A percentile compares a stretch with the other conserved stretches of the same genome.
Evolutionary conservation across 2,797 vertebrate species (phyloP).

Genomic region (Leucoraja ocellata): DNA sequence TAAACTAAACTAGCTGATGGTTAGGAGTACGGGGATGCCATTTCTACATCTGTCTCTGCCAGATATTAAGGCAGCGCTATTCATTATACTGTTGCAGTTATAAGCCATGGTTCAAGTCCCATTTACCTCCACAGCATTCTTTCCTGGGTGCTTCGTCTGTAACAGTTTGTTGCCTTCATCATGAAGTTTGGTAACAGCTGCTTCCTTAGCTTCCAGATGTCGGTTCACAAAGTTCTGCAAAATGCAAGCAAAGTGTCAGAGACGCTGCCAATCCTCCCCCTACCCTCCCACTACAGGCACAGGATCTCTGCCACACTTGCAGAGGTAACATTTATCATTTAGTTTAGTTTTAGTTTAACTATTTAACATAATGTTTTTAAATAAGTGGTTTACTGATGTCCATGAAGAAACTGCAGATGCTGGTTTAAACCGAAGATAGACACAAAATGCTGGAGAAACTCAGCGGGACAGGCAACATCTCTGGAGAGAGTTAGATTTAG

Average conservation of each 20-base stretch:
- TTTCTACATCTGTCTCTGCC: not conserved
- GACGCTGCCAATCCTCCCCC: not conserved
- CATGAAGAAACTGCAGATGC: too few species aligned
- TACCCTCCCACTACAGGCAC: not conserved
- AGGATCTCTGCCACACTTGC: not conserved
- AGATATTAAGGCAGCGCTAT: not conserved
- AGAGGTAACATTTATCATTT: not conserved
- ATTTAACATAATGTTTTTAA: too few species aligned
- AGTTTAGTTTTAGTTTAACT: too few species aligned
- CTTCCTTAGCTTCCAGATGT: conserved; percentile 85
- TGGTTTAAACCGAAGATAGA: too few species aligned
- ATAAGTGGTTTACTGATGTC: too few species aligned
- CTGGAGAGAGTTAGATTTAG: too few species aligned
- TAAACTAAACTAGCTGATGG: not conserved
- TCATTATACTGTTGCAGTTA: not conserved
- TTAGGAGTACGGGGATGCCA: not conserved
- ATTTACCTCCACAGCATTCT: conserved; percentile 76
- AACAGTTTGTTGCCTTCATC: conserved; percentile 77
- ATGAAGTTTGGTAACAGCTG: conserved; percentile 77
- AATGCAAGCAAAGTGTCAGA: not conserved
- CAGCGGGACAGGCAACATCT: too few species aligned
- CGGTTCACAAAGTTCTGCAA: conserved; percentile 83
- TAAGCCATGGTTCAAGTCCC: not conserved
- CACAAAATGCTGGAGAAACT: too few species aligned
- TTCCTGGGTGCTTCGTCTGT: conserved; percentile 71